Evolutionary conservation across 2,113 vertebrate species (phyloP).

Genomic region (Riparia riparia): DNA sequence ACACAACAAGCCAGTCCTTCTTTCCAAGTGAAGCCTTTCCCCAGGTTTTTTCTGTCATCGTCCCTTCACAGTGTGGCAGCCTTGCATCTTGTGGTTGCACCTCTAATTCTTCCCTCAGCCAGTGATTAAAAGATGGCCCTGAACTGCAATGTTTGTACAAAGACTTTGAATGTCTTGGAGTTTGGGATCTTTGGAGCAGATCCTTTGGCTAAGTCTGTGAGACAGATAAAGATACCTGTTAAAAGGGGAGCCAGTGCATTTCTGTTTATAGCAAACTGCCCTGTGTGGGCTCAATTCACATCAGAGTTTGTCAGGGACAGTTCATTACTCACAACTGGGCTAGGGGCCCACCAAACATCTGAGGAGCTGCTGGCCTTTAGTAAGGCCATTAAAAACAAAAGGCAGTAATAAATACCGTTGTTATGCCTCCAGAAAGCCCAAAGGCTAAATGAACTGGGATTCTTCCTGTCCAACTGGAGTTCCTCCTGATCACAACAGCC

Average conservation of each 20-base stretch:
- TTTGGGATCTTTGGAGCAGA: not conserved
- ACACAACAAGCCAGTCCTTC: not conserved
- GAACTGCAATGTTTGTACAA: not conserved
- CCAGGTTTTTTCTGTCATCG: not conserved
- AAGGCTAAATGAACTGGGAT: not conserved
- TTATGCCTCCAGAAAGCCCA: not conserved
- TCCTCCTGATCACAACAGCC: not conserved
- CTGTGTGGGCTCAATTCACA: not conserved
- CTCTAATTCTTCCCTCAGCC: not conserved
- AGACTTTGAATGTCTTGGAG: not conserved
- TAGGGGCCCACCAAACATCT: conserved; percentile 6
- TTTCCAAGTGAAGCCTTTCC: not conserved
- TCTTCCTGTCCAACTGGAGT: not conserved
- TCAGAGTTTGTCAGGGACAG: not conserved
- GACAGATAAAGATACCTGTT: conserved; percentile 11
- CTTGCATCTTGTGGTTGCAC: not conserved
- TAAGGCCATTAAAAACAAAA: conserved; percentile 8
- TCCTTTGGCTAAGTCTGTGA: not conserved
- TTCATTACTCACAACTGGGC: not conserved
- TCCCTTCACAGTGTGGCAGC: not conserved
- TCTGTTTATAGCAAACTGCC: not conserved
- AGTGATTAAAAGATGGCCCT: not conserved
- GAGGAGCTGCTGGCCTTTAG: conserved; percentile 16
- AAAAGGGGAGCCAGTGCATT: conserved; percentile 10
- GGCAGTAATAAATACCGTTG: conserved; percentile 17